These are phyloP conservation scores for Dinoponera quadriceps DNA, from an alignment of 1,140 invertebrate genomes.

Conservation along the genomic window DNA sequence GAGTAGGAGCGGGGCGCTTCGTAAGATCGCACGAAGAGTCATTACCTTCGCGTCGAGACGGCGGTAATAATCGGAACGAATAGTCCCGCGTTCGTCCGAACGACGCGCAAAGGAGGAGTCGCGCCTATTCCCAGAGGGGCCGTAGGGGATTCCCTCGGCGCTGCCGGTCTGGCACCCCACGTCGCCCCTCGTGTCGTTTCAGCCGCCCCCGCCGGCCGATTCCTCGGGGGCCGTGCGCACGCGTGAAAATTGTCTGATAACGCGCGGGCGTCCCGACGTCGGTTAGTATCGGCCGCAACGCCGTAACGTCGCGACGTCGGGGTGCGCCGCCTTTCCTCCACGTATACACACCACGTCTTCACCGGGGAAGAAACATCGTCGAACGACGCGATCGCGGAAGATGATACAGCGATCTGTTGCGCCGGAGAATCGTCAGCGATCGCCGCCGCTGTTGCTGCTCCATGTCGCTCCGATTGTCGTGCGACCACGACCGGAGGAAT, in stretches of 20 bases:
- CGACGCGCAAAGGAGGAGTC: constrained; percentile 59
- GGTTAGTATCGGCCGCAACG: constrained; percentile 77
- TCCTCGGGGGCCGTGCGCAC: constrained; percentile 68
- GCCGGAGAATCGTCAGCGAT: constrained; percentile 11
- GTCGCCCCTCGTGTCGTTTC: constrained; percentile 11
- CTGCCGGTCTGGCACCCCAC: constrained; percentile 15
- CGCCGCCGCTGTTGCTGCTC: background rate
- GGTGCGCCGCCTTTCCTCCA: background rate
- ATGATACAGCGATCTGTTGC: constrained; percentile 26
- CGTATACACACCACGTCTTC: constrained; percentile 5
- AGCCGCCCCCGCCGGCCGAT: constrained; percentile 36
- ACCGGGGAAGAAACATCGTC: constrained; percentile 13
- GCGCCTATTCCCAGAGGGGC: constrained; percentile 71
- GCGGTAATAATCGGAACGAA: constrained; percentile 55
- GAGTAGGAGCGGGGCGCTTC: background rate
- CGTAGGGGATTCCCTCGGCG: constrained; percentile 59
- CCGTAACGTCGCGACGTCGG: constrained; percentile 73
- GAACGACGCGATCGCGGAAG: constrained; percentile 7
- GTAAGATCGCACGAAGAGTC: background rate
- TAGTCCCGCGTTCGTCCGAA: constrained; percentile 18
- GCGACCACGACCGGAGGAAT: constrained; percentile 18
- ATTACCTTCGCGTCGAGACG: background rate
- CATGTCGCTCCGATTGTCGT: constrained; percentile 11
- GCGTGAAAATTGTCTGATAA: constrained; percentile 76
- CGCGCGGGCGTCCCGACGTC: constrained; percentile 66